Evolutionary conservation across 2,113 vertebrate species (phyloP).

Genomic region (Ptychochromis oligacanthus): DNA sequence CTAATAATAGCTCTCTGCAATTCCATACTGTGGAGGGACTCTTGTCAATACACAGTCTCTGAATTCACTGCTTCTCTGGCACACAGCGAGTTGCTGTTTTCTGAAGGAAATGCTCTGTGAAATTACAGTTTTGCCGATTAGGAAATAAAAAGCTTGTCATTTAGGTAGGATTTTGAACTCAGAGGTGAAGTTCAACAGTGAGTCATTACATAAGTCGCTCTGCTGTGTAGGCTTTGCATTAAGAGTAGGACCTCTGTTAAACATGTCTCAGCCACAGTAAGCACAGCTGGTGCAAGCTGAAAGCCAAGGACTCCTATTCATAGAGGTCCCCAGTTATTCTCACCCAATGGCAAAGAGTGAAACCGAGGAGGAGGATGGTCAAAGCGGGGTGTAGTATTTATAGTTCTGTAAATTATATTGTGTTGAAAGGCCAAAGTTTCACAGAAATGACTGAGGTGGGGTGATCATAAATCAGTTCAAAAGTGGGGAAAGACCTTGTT

Average conservation of each 20-base stretch:
- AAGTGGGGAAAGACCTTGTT: not conserved
- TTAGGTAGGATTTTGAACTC: conserved; percentile 3
- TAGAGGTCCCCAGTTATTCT: conserved; percentile 73
- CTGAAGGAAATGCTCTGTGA: conserved; percentile 26
- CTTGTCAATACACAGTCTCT: conserved; percentile 32
- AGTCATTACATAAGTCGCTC: conserved; percentile 45
- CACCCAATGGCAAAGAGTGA: conserved; percentile 55
- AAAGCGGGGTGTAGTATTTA: conserved; percentile 66
- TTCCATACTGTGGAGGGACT: conserved; percentile 63
- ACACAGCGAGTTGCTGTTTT: not conserved
- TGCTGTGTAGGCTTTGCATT: conserved; percentile 39
- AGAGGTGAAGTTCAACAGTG: conserved; percentile 13
- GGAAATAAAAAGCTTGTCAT: conserved; percentile 14
- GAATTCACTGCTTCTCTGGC: conserved; percentile 29
- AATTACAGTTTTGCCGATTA: conserved; percentile 35
- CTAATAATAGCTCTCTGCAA: conserved; percentile 74
- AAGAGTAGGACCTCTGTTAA: conserved; percentile 33
- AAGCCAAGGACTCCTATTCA: conserved; percentile 70
- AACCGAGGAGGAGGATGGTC: conserved; percentile 63
- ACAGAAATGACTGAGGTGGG: not conserved
- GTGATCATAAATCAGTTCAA: not conserved
- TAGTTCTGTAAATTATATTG: conserved; percentile 73
- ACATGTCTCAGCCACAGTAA: conserved; percentile 31
- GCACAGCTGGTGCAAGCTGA: conserved; percentile 54
- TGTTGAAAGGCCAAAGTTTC: conserved; percentile 61